A percentile compares a stretch with the other conserved stretches of the same genome.
Conservation (phyloP, 2,888 invertebrate species). For the Drymonia ruficornis region DNA sequence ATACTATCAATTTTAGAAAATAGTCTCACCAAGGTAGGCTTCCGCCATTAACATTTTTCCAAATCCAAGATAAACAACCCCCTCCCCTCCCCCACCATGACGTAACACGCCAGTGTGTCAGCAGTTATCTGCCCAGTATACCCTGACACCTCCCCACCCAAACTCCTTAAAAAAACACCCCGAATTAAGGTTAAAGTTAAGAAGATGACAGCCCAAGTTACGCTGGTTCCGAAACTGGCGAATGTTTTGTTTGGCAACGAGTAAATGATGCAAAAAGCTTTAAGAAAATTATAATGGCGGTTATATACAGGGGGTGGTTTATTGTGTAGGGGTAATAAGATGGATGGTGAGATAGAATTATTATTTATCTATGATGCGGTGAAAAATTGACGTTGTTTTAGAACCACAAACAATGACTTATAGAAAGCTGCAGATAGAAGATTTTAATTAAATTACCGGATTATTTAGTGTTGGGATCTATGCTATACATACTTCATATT, state of each 20-base stretch:
- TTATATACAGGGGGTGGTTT: conserved; percentile 21
- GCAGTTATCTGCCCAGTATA: conserved; percentile 43
- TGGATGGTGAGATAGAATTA: conserved; percentile 37
- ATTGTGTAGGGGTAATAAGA: conserved; percentile 29
- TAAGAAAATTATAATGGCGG: conserved; percentile 49
- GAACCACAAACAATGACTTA: no score
- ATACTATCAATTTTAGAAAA: no score
- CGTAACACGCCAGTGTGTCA: conserved; percentile 30
- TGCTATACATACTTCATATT: no score
- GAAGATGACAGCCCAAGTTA: conserved; percentile 33
- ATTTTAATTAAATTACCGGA: no score
- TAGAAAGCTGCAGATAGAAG: no score
- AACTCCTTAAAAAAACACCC: conserved; percentile 15
- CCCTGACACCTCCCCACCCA: conserved; percentile 29
- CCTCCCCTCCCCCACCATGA: conserved; percentile 24
- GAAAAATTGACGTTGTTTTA: not conserved
- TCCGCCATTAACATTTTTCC: conserved; percentile 1
- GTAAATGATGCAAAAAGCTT: conserved; percentile 68
- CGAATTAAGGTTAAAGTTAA: conserved; percentile 27
- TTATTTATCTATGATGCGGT: conserved; percentile 15
- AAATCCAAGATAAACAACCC: not conserved
- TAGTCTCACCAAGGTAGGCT: not conserved
- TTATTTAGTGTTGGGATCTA: no score
- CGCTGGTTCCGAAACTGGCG: conserved; percentile 31
- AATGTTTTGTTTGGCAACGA: conserved; percentile 56